phyloP scores from a whole-genome alignment of 2,797 vertebrate species.

The Cuculus canorus region DNA sequence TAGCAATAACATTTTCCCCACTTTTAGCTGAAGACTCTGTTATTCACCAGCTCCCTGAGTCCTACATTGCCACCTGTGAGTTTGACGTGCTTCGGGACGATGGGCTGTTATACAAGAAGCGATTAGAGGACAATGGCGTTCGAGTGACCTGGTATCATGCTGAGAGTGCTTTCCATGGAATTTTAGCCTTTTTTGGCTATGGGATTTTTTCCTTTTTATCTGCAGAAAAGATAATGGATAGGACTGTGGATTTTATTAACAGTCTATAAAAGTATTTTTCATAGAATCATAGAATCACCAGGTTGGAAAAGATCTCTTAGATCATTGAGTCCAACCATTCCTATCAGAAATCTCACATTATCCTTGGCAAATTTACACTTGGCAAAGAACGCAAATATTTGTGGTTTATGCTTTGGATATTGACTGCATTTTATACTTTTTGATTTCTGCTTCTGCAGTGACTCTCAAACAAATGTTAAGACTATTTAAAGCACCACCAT shows the following conservation, averaged over 20 bases:
- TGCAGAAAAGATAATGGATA: slow-evolving; percentile 4
- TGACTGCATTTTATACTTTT: not conserved
- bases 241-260: slow-evolving; percentile 38
- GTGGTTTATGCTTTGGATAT: not conserved
- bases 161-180: slow-evolving; percentile 83
- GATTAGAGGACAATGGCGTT: slow-evolving; percentile 82
- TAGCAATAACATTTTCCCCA: slow-evolving; percentile 77
- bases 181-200: slow-evolving; percentile 72
- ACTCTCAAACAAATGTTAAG: not conserved
- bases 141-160: slow-evolving; percentile 83
- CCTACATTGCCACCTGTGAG: slow-evolving; percentile 87
- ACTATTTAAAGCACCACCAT: not conserved
- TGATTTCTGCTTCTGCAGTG: not conserved
- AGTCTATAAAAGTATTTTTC: slow-evolving; percentile 18
- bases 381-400: not conserved
- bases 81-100: slow-evolving; percentile 86
- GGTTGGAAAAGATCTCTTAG: too few species aligned
- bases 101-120: slow-evolving; percentile 85
- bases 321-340: too few species aligned
- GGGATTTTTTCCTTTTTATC: slow-evolving; percentile 67
- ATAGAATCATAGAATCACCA: too few species aligned
- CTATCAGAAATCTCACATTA: too few species aligned
- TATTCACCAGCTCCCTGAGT: slow-evolving; percentile 76
- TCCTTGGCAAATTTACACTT: not conserved
- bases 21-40: slow-evolving; percentile 79